Evolutionary conservation across 1,140 invertebrate genomes (phyloP), one percentile per base, ranked within the genome.

Genomic region (Prorops nasuta): DNA sequence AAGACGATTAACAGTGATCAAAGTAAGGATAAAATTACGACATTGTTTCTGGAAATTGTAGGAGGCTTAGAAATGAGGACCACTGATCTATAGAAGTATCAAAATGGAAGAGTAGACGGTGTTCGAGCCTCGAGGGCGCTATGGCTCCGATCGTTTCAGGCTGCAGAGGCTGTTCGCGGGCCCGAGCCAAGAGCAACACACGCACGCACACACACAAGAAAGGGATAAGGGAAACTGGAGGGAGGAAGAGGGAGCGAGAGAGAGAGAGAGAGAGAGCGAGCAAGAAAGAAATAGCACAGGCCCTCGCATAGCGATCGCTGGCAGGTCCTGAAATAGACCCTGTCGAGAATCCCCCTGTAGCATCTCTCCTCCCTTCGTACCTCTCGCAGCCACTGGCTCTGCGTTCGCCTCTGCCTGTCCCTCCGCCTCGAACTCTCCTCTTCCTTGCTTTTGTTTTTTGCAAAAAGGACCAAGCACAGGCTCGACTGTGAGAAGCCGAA

Each of bases 281-380:
- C 20, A 37, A 32, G 38, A 42, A 40, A 50, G 35, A 51, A 48
- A 54, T 54, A 46, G 54, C 52, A 54, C 50, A 55, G 56, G 56
- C 49, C 56, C 56, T 58, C 60, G 61, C 67, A 60, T 62, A 60
- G 63, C 63, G 56, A 64, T 69, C 53, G 58, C 57, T 60, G 42
- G 55, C 60, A 59, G 56, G 58, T 62, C 63, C 57, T 73, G 71
- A 72, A 73, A 73, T 73, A 73, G 71, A 72, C 67, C 68, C 61
- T 60, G 66, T 19, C 63, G 56, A 56, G 62, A 67, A 67, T 69
- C 58, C 59, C 56, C 56, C 58, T 59, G 56, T 56, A 55, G 54
- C 60, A 54, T 63, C 55, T 61, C 49, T 45, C 58, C 46, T 46
- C 57, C 64, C 43, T 35, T 42, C n/a, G n/a, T n/a, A n/a, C n/a